Percentiles rank a stretch among this genome's conserved stretches.
Conservation (phyloP, 1,140 invertebrate genomes). For the Eriocheir sinensis region DNA sequence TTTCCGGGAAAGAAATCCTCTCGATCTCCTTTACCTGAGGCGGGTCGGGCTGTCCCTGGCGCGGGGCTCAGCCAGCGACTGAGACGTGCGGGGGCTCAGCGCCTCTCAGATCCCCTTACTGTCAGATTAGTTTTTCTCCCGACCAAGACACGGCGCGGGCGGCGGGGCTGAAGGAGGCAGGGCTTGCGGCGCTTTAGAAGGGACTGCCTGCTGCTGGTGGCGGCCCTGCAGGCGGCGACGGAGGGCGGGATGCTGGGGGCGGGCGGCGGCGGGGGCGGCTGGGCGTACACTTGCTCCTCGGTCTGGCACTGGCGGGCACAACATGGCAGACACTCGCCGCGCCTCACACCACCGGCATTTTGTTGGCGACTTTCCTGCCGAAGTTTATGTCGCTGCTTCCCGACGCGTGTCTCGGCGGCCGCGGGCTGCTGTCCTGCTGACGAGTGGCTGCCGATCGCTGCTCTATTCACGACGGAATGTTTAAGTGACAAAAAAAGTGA, state of each 20-base stretch:
- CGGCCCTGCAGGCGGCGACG: background rate
- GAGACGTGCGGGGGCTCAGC: constrained; percentile 20
- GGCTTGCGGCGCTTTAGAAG: background rate
- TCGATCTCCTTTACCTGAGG: constrained; percentile 45
- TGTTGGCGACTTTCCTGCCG: constrained; percentile 44
- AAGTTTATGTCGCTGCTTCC: constrained; percentile 36
- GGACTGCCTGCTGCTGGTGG: background rate
- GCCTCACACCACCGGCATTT: constrained; percentile 69
- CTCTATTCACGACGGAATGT: background rate
- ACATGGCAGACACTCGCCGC: constrained; percentile 65
- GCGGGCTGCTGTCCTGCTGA: background rate
- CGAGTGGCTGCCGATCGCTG: constrained; percentile 9
- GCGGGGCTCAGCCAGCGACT: constrained; percentile 48
- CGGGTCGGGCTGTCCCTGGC: constrained; percentile 9
- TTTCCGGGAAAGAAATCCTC: constrained; percentile 64
- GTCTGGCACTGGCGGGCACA: constrained; percentile 52
- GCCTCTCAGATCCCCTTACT: constrained; percentile 70
- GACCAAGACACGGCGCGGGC: constrained; percentile 23
- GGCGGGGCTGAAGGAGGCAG: constrained; percentile 37
- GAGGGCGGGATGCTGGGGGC: background rate
- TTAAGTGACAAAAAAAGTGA: constrained; percentile 31
- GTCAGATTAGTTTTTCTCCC: constrained; percentile 62
- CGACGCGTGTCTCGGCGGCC: constrained; percentile 5
- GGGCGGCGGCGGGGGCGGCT: constrained; percentile 33
- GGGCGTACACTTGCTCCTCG: constrained; percentile 21